Conservation (phyloP, 2,797 vertebrate genomes). For the Coendou prehensilis region DNA sequence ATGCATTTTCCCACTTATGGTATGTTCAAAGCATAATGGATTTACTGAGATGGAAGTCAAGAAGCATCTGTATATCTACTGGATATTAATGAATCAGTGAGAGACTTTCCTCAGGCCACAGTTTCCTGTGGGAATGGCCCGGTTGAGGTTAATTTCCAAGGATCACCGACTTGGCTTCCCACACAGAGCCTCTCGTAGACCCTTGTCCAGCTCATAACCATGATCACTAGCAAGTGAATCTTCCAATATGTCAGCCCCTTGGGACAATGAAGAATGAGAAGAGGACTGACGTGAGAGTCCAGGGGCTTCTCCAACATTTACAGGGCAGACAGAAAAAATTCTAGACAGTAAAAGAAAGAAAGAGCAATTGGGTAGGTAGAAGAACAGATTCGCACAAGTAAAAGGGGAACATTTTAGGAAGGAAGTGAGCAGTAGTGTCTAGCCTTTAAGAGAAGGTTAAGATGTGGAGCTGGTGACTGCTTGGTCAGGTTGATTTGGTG, state of each 20-base stretch:
- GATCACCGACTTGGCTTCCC: background rate
- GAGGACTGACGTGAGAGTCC: too few species aligned
- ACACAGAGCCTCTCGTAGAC: background rate
- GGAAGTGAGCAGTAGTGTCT: background rate
- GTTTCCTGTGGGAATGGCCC: background rate
- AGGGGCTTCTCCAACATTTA: background rate
- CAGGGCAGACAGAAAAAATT: background rate
- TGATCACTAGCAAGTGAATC: background rate
- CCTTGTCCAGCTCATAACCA: background rate
- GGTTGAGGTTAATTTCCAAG: background rate
- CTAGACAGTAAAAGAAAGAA: background rate
- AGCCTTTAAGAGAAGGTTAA: background rate
- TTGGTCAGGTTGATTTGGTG: fast-evolving
- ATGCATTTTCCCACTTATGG: background rate
- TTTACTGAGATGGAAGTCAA: background rate
- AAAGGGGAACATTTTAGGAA: background rate
- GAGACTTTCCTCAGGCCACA: background rate
- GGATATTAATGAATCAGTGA: background rate
- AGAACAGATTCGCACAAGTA: background rate
- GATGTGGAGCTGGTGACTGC: fast-evolving
- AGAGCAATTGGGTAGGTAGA: background rate
- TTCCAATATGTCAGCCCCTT: background rate
- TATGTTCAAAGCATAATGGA: background rate
- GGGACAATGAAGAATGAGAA: background rate
- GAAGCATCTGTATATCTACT: background rate